A percentile compares a stretch with the other conserved stretches of the same genome.
These are phyloP conservation scores for Antigone vipio DNA, from an alignment of 2,113 vertebrate species.

Conservation along the genomic window DNA sequence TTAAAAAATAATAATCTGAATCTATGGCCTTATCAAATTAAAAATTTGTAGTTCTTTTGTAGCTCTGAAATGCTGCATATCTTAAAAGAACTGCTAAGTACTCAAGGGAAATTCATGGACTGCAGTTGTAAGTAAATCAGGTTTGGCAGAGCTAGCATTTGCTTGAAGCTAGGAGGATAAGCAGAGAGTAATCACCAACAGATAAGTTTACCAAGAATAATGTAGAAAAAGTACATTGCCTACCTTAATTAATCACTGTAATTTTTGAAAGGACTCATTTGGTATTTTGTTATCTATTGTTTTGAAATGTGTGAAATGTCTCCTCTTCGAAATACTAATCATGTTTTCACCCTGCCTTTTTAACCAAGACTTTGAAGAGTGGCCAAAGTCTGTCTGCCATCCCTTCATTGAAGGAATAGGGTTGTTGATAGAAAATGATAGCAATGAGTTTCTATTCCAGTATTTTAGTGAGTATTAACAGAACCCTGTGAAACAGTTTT, in stretches of 20 bases:
- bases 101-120: background rate
- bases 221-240: background rate
- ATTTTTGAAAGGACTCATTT: background rate
- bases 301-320: background rate
- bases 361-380: background rate
- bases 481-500: background rate
- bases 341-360: background rate
- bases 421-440: background rate
- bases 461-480: background rate
- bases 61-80: background rate
- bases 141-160: background rate
- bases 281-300: background rate
- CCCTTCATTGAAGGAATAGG: background rate
- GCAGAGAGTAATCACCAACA: background rate
- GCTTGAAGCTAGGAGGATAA: background rate
- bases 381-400: background rate
- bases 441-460: background rate
- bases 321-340: background rate
- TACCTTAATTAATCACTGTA: background rate
- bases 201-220: background rate
- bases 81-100: background rate
- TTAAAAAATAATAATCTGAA: background rate
- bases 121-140: background rate
- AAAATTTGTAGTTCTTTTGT: background rate
- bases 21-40: background rate